Base-by-base conservation (phyloP, 2,797 vertebrate species). In the Miichthys miiuy region DNA sequence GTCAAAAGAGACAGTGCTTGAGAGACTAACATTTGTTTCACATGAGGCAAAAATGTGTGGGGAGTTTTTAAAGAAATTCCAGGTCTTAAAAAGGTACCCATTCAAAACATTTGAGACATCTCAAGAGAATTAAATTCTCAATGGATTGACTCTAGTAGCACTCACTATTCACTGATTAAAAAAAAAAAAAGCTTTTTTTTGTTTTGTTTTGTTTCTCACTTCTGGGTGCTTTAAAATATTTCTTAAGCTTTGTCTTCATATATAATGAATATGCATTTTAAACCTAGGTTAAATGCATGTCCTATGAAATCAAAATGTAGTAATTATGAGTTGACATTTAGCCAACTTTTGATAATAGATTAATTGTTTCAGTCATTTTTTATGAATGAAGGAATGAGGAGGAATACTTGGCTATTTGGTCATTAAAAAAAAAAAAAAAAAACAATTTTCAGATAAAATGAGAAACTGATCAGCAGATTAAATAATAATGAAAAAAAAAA, bases 1-100 rank as follows among this genome's bases (percentile, higher is more conserved):
- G 74, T 86, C 30, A 65, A 65, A 79, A 54, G 34, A 46, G 55
- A 72, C 30, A 48, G 38, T 46, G 48, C 51, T 42, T 52, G 34
- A 72, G 9, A 56, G 12, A 55, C n/a, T 3, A 42, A 63, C 56
- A 30, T 44, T 79, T 68, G 65, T 65, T 73, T 64, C 34, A 54
- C 18, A 13, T 25, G 9, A 65, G 44, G 17, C 16, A 67, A 14
- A 55, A 46, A 54, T 0, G 0, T 34, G 23, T 14, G 5, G 11
- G 10, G 50, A 54, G 23, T 66, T 46, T 61, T 64, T 6, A 2
- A 60, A 8, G 67, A 54, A 57, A 61, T 4, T 5, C 5, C 16
- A 56, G 11, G 23, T 6, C 2, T 38, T 34, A 34, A 46, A 20
- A 48, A 62, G 52, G 4, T 30, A 47, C 1, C 17, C 23, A 42